A percentile compares a stretch with the other conserved stretches of the same genome.
phyloP scores from a whole-genome alignment of 2,797 vertebrate species.

The Onychomys torridus region DNA sequence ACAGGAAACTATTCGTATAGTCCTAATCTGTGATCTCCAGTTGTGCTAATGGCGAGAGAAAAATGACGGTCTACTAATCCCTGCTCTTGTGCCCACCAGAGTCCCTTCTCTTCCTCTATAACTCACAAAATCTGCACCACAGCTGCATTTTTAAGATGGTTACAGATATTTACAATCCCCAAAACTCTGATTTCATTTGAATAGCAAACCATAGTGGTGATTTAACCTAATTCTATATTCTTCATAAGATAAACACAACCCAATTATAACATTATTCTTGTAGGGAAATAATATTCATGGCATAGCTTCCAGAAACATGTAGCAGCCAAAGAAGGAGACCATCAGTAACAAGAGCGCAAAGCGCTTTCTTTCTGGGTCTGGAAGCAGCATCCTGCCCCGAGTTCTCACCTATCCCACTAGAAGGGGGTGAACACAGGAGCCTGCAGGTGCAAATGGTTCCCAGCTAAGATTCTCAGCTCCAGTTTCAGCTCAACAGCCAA shows the following conservation, averaged over 20 bases:
- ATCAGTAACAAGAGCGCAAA: conserved; percentile 17
- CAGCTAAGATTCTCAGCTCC: neutral
- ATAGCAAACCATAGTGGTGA: conserved; percentile 32
- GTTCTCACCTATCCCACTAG: neutral
- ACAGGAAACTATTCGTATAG: conserved; percentile 20
- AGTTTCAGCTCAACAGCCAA: neutral
- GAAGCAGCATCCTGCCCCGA: neutral
- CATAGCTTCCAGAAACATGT: conserved; percentile 46
- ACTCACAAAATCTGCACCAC: conserved; percentile 39
- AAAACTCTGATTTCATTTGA: conserved; percentile 55
- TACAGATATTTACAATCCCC: conserved; percentile 16
- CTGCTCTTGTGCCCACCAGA: neutral
- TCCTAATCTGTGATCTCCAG: neutral
- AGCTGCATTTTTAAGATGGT: conserved; percentile 32
- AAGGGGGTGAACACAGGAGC: neutral
- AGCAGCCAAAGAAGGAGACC: neutral
- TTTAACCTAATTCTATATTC: conserved; percentile 62
- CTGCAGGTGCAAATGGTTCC: neutral
- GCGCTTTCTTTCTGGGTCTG: neutral
- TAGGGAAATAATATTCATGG: conserved; percentile 54
- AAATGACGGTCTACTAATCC: neutral
- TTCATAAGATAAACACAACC: conserved; percentile 70
- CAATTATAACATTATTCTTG: conserved; percentile 53
- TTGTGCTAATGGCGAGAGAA: neutral
- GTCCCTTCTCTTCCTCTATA: neutral